Base-by-base conservation (phyloP, 2,888 invertebrate species). In the Apeira syringaria region DNA sequence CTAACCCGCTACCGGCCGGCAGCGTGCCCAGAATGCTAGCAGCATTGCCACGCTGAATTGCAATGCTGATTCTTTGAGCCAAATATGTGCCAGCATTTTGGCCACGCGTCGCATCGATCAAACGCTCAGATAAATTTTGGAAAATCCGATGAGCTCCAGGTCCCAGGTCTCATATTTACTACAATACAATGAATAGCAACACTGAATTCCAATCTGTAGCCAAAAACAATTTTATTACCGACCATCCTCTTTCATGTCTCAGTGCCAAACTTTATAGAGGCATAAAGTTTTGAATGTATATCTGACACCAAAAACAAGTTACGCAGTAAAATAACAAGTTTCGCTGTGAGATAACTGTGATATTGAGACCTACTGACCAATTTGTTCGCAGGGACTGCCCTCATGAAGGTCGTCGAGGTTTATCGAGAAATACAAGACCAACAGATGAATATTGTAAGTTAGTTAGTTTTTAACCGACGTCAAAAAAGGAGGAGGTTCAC, bases 351-450 rank as follows among this genome's bases (percentile, higher is more conserved):
- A 35, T 47, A 44, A 34, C 42, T 53, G 38, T 40, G 17, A 45
- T 44, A 41, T 35, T 40, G 13, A 45, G 46, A 41, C 38, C 34
- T 17, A 50, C 47, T 50, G 45, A 47, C 50, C 48, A 44, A 40
- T 43, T 42, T 52, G 32, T 41, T 76, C 71, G 28, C 92, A 98
- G 97, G 97, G 69, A 94, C 95, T 40, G 96, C 97, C 38, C 91
- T 98, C 55, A 95, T 97, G 94, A 97, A 96, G 88, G 96, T 97
- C 62, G 97, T 97, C 31, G 97, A 97, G 77, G 97, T 97, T 12
- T 97, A 97, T 86, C 95, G 97, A 77, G 97, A 97, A 82, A 97
- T 97, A 56, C 97, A 98, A 89, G 95, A 96, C 59, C 97, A 97
- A 80, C 97, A 97, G 85, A 95, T 97, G 94, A 97, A 97, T 77